These are phyloP conservation scores for Ips nitidus DNA, from an alignment of 1,140 invertebrate genomes.

Conservation along the genomic window DNA sequence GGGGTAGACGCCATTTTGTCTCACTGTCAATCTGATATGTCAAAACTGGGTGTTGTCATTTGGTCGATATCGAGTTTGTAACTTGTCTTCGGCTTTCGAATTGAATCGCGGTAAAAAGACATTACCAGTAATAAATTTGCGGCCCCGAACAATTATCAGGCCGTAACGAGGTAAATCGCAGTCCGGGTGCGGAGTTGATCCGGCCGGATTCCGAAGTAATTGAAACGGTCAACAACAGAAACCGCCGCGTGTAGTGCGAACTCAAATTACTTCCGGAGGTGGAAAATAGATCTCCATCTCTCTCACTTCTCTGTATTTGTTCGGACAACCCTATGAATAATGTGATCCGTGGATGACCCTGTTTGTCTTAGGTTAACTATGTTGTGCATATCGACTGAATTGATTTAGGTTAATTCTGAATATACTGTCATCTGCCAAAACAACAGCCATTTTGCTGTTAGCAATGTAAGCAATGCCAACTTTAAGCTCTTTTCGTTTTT, in stretches of 20 bases:
- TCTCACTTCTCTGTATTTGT: neutral
- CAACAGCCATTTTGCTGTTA: too few species aligned
- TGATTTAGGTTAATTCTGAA: too few species aligned
- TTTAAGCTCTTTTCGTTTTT: too few species aligned
- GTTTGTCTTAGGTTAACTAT: conserved; percentile 3
- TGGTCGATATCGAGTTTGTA: too few species aligned
- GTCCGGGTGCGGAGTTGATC: conserved; percentile 22
- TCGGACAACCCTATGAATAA: neutral
- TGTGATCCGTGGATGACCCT: neutral
- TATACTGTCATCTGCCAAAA: too few species aligned
- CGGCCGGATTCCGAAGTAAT: conserved; percentile 23
- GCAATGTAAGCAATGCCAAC: too few species aligned
- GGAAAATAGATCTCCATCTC: neutral
- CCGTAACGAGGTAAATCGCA: conserved; percentile 30
- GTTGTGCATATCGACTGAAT: too few species aligned
- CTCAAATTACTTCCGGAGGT: conserved; percentile 25
- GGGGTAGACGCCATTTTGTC: too few species aligned
- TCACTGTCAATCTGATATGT: too few species aligned
- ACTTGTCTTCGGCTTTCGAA: conserved; percentile 5
- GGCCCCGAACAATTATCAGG: conserved; percentile 23
- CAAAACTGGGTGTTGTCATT: too few species aligned
- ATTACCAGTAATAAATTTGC: conserved; percentile 31
- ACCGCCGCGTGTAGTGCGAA: conserved; percentile 10
- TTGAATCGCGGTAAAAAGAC: conserved; percentile 19
- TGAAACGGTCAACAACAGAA: conserved; percentile 33